These are phyloP conservation scores for Morphnarchus princeps DNA, from an alignment of 2,113 vertebrate genomes.

Conservation along the genomic window DNA sequence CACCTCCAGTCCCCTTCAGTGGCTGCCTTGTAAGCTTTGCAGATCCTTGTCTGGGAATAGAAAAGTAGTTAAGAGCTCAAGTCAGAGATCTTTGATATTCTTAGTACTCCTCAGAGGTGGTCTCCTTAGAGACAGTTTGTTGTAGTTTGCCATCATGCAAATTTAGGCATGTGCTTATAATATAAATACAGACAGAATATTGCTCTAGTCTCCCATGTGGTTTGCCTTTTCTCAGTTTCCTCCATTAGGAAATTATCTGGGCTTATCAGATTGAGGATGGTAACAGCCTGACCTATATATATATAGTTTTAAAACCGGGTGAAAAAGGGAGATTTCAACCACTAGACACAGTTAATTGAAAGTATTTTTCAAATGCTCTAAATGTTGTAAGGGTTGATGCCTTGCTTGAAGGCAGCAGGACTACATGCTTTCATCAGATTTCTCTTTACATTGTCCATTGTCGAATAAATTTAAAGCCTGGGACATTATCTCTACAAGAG, in stretches of 20 bases:
- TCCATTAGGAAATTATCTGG: background rate
- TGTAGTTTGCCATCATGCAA: background rate
- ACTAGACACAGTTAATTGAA: background rate
- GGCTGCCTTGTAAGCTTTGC: background rate
- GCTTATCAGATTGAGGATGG: background rate
- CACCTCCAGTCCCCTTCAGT: background rate
- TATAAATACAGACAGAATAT: background rate
- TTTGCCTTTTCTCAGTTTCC: background rate
- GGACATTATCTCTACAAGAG: background rate
- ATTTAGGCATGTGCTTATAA: background rate
- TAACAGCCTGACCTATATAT: background rate
- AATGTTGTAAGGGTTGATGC: background rate
- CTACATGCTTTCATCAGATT: background rate
- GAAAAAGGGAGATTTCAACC: background rate
- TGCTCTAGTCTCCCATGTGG: background rate
- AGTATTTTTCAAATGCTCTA: background rate
- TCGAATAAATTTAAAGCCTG: background rate
- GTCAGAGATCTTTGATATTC: background rate
- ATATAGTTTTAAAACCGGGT: background rate
- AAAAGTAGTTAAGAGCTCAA: background rate
- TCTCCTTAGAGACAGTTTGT: background rate
- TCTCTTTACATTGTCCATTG: background rate
- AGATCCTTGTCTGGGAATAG: background rate
- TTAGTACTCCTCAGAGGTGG: background rate
- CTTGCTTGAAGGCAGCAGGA: background rate